A percentile compares a stretch with the other conserved stretches of the same genome.
These are phyloP conservation scores for Lumbricus terrestris DNA, from an alignment of 2,888 invertebrate genomes.

Conservation along the genomic window DNA sequence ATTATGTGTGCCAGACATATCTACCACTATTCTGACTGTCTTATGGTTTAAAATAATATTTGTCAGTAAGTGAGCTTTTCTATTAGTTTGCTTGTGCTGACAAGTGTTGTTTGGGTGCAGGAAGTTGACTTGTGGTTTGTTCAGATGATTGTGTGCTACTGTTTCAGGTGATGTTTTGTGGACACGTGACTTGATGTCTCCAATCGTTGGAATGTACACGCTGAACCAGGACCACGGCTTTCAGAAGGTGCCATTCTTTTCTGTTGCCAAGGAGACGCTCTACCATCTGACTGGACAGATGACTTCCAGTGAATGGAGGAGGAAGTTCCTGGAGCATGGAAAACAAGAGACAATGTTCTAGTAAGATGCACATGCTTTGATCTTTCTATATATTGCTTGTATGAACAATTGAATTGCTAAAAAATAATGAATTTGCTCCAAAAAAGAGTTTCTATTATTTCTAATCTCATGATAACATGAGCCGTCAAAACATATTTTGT, in stretches of 20 bases:
- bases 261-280: constrained; percentile 82
- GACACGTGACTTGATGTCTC: constrained; percentile 83
- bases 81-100: not conserved
- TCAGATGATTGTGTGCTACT: not conserved
- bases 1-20: not conserved
- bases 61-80: not conserved
- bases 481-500: too few relatives aligned
- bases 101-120: too few relatives aligned
- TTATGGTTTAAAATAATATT: not conserved
- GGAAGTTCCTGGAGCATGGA: constrained; percentile 51
- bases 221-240: constrained; percentile 64
- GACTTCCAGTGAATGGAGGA: constrained; percentile 49
- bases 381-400: not conserved
- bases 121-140: too few relatives aligned
- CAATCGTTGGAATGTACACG: constrained; percentile 82
- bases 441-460: too few relatives aligned
- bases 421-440: too few relatives aligned
- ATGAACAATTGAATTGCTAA: too few relatives aligned
- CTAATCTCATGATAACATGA: too few relatives aligned
- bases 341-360: constrained; percentile 47
- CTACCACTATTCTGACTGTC: not conserved
- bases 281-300: constrained; percentile 54
- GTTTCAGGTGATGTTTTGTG: constrained; percentile 72
- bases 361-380: constrained; percentile 42
- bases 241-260: constrained; percentile 81